phyloP scores from a whole-genome alignment of 2,888 invertebrate species.

The Oscheius myriophilus region DNA sequence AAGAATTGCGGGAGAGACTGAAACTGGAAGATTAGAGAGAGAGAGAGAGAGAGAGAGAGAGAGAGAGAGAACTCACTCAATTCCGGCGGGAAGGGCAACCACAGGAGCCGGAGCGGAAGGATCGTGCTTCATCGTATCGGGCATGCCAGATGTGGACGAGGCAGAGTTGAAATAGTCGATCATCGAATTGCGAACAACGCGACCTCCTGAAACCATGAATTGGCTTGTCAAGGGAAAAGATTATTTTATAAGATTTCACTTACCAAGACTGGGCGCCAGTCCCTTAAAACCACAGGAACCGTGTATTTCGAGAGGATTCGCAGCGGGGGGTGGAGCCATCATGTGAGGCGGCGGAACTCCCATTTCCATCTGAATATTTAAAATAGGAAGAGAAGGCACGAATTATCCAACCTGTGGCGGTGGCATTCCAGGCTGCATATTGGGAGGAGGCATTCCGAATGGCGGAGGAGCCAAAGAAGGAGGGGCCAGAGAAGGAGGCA shows the following conservation, averaged over 20 bases:
- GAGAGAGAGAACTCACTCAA: neutral
- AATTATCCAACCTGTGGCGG: neutral
- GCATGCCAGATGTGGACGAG: neutral
- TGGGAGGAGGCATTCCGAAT: neutral
- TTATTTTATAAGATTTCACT: neutral
- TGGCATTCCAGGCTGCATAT: neutral
- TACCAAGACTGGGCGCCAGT: conserved; percentile 30
- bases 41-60: too few relatives aligned
- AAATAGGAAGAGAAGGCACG: neutral
- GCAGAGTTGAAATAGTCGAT: conserved; percentile 19
- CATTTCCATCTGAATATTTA: neutral
- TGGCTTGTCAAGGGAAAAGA: neutral
- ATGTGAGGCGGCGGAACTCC: conserved; percentile 8
- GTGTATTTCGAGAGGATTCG: conserved; percentile 7
- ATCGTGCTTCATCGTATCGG: neutral
- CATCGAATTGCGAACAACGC: neutral
- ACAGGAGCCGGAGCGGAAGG: conserved; percentile 2
- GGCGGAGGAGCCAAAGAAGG: conserved; percentile 4
- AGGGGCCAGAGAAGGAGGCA: neutral
- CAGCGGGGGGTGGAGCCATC: conserved; percentile 4
- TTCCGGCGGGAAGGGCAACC: conserved; percentile 14
- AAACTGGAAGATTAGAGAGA: neutral
- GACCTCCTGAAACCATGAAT: neutral
- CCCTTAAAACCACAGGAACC: conserved; percentile 24
- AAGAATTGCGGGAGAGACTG: conserved; percentile 2